Percentiles rank a stretch among this genome's conserved stretches.
phyloP scores from a whole-genome alignment of 2,113 vertebrate species.

The Dipodomys stephensi region DNA sequence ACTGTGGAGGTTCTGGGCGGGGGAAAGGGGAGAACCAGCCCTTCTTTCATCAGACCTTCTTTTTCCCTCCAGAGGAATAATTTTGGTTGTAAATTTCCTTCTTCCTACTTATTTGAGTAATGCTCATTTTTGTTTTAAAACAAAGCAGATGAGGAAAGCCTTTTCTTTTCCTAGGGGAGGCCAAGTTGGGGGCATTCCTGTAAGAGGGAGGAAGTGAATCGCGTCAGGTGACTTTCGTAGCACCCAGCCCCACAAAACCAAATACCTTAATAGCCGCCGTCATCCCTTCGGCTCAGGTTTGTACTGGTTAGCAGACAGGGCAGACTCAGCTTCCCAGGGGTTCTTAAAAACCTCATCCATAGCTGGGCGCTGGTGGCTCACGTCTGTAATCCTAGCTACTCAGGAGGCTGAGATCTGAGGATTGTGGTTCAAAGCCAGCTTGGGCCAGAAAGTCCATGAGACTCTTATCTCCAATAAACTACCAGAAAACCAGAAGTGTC shows the following conservation, averaged over 20 bases:
- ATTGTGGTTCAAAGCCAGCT: no score
- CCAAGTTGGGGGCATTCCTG: not conserved
- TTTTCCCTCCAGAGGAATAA: slow-evolving; percentile 21
- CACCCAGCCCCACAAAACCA: not conserved
- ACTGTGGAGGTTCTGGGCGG: not conserved
- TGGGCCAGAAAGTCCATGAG: no score
- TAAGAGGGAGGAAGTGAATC: not conserved
- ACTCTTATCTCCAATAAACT: no score
- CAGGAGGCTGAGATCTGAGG: no score
- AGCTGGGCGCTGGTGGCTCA: no score
- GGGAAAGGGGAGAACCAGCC: not conserved
- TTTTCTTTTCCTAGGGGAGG: not conserved
- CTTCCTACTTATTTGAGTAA: not conserved
- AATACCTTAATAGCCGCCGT: slow-evolving; percentile 17
- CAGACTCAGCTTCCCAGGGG: not conserved
- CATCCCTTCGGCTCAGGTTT: not conserved
- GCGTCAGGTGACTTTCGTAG: not conserved
- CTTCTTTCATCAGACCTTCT: slow-evolving; percentile 15
- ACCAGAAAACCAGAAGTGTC: no score
- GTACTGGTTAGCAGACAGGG: not conserved
- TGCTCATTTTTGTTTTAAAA: not conserved
- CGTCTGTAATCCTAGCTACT: no score
- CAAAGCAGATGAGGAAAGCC: not conserved
- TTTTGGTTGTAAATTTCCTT: slow-evolving; percentile 32
- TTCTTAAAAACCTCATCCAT: no score